Evolutionary conservation across 2,113 vertebrate species (phyloP), one percentile per base, ranked within the genome.

Genomic region (Mystacornis crossleyi): DNA sequence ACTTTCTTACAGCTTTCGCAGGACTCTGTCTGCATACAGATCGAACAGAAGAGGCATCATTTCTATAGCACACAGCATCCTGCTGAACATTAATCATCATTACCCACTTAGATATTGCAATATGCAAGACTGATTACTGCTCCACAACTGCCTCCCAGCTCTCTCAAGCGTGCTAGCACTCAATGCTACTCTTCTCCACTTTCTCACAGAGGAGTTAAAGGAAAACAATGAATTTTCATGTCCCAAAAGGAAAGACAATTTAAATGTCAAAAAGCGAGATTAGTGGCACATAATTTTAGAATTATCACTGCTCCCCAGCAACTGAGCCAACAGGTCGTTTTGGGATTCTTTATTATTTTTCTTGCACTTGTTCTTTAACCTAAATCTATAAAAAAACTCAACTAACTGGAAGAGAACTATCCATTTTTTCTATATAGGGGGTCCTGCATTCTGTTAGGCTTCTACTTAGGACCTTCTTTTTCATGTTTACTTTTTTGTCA

Each of bases 21-120:
- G 15, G 33, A 80, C 55, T 47, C 33, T 50, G 31, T 85, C 78
- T 91, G 90, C 66, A 88, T 83, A 75, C 58, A 90, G 47, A 93
- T 12, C 3, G 4, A 93, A 89, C 6, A 26, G 54, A 95, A 90
- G 36, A 73, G 36, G 57, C 36, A 87, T 72, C 12, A 34, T 67
- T 85, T 90, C 73, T 72, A 21, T 4, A 81, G 48, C 67, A 85
- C 54, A 19, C 55, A 93, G 92, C 40, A 71, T 89, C 75, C 64
- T 23, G 10, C 54, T 73, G 75, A 84, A 87, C 83, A 93, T 97
- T 96, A 95, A 97, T 96, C 92, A 81, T 65, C 53, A 55, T 93
- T 93, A 92, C 80, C 80, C 72, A 89, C 94, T 95, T 82, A 90
- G 18, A 54, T 43, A 69, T 40, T 91, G 79, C 84, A 91, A 88